Conservation (phyloP, 2,888 invertebrate species). For the Mesorhabditis belari region DNA sequence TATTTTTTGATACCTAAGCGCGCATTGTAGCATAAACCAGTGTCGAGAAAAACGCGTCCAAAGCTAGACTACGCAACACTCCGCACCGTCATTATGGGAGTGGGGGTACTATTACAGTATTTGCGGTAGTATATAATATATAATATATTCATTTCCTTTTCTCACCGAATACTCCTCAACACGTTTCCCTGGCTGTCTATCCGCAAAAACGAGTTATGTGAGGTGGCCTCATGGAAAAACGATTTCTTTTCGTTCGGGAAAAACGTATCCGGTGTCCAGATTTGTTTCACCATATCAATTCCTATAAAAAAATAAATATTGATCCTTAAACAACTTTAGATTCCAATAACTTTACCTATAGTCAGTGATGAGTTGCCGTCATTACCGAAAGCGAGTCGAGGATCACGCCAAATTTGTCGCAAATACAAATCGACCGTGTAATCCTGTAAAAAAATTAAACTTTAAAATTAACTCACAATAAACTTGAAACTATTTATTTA, state of each 20-base stretch:
- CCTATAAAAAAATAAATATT: no score
- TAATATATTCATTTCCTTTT: no score
- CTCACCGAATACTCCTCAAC: constrained; percentile 46
- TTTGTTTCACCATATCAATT: constrained; percentile 51
- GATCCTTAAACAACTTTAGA: background rate
- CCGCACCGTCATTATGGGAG: no score
- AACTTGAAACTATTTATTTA: background rate
- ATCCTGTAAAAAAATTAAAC: constrained; percentile 33
- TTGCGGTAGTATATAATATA: no score
- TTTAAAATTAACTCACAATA: background rate
- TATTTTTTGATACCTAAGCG: no score
- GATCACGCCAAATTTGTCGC: constrained; percentile 51
- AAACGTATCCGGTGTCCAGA: constrained; percentile 53
- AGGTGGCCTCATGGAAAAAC: constrained; percentile 52
- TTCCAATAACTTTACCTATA: constrained; percentile 9
- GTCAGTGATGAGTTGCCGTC: constrained; percentile 23
- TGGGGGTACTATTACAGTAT: background rate
- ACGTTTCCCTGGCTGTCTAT: constrained; percentile 51
- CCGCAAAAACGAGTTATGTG: constrained; percentile 52
- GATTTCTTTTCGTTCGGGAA: constrained; percentile 52
- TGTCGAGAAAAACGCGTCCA: no score
- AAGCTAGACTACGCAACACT: no score
- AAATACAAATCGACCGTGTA: constrained; percentile 52
- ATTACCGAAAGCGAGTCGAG: constrained; percentile 38
- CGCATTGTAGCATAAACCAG: no score